A percentile compares a stretch with the other conserved stretches of the same genome.
phyloP scores from a whole-genome alignment of 2,113 vertebrate species.

The Rhinoderma darwinii region DNA sequence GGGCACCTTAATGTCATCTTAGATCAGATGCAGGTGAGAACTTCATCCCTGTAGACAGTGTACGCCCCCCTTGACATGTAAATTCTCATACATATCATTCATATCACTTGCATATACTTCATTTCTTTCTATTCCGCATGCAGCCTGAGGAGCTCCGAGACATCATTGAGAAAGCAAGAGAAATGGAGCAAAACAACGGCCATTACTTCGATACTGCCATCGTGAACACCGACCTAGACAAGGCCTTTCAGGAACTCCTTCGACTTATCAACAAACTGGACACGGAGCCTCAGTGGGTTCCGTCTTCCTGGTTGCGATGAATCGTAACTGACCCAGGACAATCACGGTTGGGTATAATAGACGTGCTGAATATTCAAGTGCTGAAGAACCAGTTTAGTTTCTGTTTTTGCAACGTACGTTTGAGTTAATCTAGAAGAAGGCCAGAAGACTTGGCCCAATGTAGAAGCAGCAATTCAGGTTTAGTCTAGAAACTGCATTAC shows the following conservation, averaged over 20 bases:
- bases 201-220: constrained; percentile 91
- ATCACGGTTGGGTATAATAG: background rate
- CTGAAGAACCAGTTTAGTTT: background rate
- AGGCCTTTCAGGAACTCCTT: constrained; percentile 86
- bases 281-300: constrained; percentile 97
- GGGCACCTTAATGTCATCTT: too few relatives aligned
- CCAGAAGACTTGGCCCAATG: background rate
- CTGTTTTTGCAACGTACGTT: background rate
- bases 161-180: constrained; percentile 90
- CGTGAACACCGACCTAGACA: constrained; percentile 88
- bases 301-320: constrained; percentile 91
- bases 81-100: too few relatives aligned
- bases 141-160: constrained; percentile 93
- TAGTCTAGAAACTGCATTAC: constrained; percentile 13
- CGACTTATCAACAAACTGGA: constrained; percentile 91
- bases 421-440: background rate
- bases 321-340: background rate
- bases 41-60: too few relatives aligned
- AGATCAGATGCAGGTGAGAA: too few relatives aligned
- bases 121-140: constrained; percentile 53
- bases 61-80: too few relatives aligned
- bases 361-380: background rate
- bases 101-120: background rate
- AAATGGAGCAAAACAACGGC: constrained; percentile 93
- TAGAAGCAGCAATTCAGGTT: background rate